Evolutionary conservation across 30 jellyfish, hydroid and myxozoan genomes (phyloP), one percentile per base, ranked within the genome.

Genomic region (Morbakka virulenta): DNA sequence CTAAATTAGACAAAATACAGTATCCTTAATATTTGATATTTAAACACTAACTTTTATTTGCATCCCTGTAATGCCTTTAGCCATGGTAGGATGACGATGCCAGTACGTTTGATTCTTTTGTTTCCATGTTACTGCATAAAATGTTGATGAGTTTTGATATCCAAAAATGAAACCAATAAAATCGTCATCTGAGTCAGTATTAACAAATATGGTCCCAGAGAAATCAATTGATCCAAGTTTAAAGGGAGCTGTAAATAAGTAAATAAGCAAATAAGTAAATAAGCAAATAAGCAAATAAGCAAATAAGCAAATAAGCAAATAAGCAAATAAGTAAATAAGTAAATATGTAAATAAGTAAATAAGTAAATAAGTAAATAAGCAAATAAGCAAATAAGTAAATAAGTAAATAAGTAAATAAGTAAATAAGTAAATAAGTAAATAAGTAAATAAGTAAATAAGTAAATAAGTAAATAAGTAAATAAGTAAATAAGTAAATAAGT

Each of bases 111-210:
- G 97, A 28, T 76, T 69, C 70, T 74, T 74, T 53, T 88, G 95
- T 49, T 88, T 88, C 97, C 97, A 88, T 28, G 57, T 89, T 0
- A 88, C 97, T 4, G 85, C 67, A 77, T 88, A 88, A 71, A 81
- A 88, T 11, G 83, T 74, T 27, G 88, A 62, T 0, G 88, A 67
- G 57, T 76, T 86, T 77, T 88, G 97, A 52, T 88, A 88, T 9
- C 97, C 97, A 64, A 88, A 88, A 28, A 88, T 74, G 81, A 88
- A 73, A 4, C 97, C 97, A 51, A 88, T 65, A 31, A 52, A 88
- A 27, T 88, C 97, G 65, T 88, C 97, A 73, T 88, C 97, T 50
- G 83, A 74, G 23, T 69, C 86, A 1, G 95, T 75, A 72, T 81
- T 81, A 62, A 88, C 95, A 77, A 74, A 88, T 2, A 88, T 68